phyloP scores from a whole-genome alignment of 2,113 vertebrate species.

The Oreocharis arfaki region DNA sequence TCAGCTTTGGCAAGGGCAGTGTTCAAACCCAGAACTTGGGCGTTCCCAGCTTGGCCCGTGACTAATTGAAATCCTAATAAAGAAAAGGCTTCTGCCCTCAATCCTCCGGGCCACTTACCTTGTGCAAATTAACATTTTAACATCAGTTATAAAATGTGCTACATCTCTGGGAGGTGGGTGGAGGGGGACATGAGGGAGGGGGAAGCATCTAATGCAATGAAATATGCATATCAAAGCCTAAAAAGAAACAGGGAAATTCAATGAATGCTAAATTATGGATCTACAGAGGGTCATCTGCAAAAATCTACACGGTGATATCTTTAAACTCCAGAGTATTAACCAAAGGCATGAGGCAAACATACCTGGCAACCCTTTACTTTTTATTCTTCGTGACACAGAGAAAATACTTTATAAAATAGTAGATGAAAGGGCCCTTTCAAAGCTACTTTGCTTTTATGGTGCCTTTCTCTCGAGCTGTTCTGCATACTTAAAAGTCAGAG shows the following conservation, averaged over 20 bases:
- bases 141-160: constrained; percentile 67
- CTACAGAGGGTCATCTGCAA: constrained; percentile 59
- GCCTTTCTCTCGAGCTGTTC: constrained; percentile 60
- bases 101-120: constrained; percentile 61
- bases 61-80: constrained; percentile 73
- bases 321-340: constrained; percentile 71
- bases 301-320: constrained; percentile 48
- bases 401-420: constrained; percentile 70
- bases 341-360: constrained; percentile 57
- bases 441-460: constrained; percentile 61
- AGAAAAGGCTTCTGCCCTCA: constrained; percentile 63
- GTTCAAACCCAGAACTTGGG: constrained; percentile 38
- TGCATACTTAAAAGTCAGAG: constrained; percentile 76
- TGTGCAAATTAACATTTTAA: constrained; percentile 73
- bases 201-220: constrained; percentile 52
- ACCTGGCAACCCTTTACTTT: constrained; percentile 66
- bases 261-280: constrained; percentile 71
- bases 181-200: constrained; percentile 17
- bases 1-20: neutral
- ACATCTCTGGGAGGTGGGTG: constrained; percentile 53
- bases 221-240: constrained; percentile 74
- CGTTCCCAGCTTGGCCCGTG: constrained; percentile 52
- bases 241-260: constrained; percentile 56
- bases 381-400: constrained; percentile 56
- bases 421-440: constrained; percentile 72